A percentile compares a stretch with the other conserved stretches of the same genome.
phyloP scores from a whole-genome alignment of 2,888 invertebrate species.

The Hedychridium roseum region DNA sequence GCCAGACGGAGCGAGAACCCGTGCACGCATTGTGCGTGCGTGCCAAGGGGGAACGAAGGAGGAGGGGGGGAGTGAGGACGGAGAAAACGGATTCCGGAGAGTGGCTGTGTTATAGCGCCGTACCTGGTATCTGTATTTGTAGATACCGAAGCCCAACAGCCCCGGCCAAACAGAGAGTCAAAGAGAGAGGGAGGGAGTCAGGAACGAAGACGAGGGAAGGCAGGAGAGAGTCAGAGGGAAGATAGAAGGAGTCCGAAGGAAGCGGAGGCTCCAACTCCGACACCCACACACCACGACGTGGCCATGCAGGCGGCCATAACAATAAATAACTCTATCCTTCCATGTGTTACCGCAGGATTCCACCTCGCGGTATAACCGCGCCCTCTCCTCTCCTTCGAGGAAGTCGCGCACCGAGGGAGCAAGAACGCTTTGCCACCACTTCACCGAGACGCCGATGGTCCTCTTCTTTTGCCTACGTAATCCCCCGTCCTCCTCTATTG shows the following conservation, averaged over 20 bases:
- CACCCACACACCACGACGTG: conserved; percentile 57
- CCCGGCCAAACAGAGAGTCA: conserved; percentile 4
- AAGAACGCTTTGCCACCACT: background rate
- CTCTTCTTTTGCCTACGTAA: too few species aligned
- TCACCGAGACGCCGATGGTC: too few species aligned
- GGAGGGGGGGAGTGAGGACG: conserved; percentile 14
- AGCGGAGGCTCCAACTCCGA: conserved; percentile 44
- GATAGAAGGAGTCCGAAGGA: conserved; percentile 31
- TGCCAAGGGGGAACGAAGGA: conserved; percentile 17
- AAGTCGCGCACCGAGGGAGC: conserved; percentile 42
- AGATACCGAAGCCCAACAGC: conserved; percentile 40
- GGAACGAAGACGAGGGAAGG: conserved; percentile 6
- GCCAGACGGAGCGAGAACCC: conserved; percentile 14
- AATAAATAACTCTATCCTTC: conserved; percentile 62
- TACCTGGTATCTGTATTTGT: conserved; percentile 52
- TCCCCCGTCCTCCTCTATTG: too few species aligned
- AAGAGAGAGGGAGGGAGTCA: conserved; percentile 7
- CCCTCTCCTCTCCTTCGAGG: conserved; percentile 37
- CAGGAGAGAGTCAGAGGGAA: conserved; percentile 1
- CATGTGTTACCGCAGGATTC: conserved; percentile 58
- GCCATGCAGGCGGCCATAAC: conserved; percentile 56
- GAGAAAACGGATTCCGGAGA: conserved; percentile 36
- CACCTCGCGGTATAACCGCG: conserved; percentile 49
- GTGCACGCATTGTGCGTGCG: too few species aligned
- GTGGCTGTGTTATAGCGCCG: conserved; percentile 46